Percentiles rank a stretch among this genome's conserved stretches.
phyloP scores from a whole-genome alignment of 2,797 vertebrate species.

The Typhlichthys eigenmanni region DNA sequence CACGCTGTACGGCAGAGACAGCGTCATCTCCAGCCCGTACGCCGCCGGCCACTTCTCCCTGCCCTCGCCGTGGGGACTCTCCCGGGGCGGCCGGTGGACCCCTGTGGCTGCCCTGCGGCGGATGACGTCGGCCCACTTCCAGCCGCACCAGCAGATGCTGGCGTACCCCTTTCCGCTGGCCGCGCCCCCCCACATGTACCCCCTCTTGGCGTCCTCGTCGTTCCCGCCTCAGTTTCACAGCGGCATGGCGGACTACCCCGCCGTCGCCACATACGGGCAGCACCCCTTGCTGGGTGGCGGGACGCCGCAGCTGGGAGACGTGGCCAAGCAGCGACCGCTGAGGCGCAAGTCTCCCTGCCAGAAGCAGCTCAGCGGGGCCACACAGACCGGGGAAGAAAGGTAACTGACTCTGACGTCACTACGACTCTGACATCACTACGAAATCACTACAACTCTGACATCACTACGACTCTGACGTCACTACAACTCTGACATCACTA shows the following conservation, averaged over 20 bases:
- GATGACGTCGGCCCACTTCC: conserved; percentile 56
- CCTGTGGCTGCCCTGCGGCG: conserved; percentile 56
- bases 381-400: conserved; percentile 62
- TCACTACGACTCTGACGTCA: too few species aligned
- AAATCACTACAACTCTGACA: too few species aligned
- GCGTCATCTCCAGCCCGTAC: conserved; percentile 50
- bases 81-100: conserved; percentile 55
- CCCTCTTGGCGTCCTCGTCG: conserved; percentile 51
- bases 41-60: conserved; percentile 36
- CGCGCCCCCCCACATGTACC: conserved; percentile 56
- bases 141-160: conserved; percentile 46
- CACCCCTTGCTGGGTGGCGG: conserved; percentile 31
- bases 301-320: conserved; percentile 35
- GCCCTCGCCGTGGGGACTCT: conserved; percentile 45
- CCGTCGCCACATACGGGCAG: conserved; percentile 51
- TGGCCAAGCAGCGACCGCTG: conserved; percentile 53
- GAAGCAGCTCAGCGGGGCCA: conserved; percentile 20
- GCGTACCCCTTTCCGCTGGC: conserved; percentile 58
- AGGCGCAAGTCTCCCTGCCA: conserved; percentile 49
- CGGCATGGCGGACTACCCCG: conserved; percentile 50
- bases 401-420: conserved; percentile 43
- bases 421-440: too few species aligned
- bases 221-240: conserved; percentile 56
- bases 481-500: too few species aligned
- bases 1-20: conserved; percentile 45